phyloP scores from a whole-genome alignment of 23 tunicate genomes.

The Phallusia fumigata region DNA sequence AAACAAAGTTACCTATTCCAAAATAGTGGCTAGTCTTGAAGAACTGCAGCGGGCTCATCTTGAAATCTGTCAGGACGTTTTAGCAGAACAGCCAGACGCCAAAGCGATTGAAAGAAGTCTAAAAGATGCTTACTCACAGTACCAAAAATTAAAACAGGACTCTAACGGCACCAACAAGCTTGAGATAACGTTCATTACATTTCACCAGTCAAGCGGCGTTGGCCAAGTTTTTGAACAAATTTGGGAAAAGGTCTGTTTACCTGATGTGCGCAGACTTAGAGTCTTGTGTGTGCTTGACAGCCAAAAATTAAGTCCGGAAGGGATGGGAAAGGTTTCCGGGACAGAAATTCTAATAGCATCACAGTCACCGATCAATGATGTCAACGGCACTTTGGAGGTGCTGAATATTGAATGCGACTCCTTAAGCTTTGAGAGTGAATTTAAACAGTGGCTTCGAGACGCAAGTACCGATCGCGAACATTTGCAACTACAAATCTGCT shows the following conservation, averaged over 20 bases:
- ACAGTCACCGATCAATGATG: constrained; percentile 3
- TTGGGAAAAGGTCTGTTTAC: constrained; percentile 23
- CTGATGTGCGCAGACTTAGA: constrained; percentile 39
- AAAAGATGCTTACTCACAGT: constrained; percentile 48
- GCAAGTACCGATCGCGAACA: constrained; percentile 72
- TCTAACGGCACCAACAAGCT: constrained; percentile 36
- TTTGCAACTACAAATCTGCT: constrained; percentile 38
- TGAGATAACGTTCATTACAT: constrained; percentile 56
- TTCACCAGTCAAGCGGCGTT: constrained; percentile 11
- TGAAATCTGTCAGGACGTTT: constrained; percentile 9
- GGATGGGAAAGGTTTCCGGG: neutral
- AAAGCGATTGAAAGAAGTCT: constrained; percentile 38
- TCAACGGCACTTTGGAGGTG: constrained; percentile 50
- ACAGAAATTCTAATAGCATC: neutral
- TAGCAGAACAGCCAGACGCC: neutral
- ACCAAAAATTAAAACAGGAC: constrained; percentile 57
- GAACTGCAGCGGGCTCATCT: constrained; percentile 21
- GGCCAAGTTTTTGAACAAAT: constrained; percentile 13
- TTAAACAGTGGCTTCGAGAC: constrained; percentile 71
- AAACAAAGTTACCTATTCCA: constrained; percentile 25
- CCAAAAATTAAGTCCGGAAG: neutral
- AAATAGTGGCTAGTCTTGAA: constrained; percentile 29
- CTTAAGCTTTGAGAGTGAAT: constrained; percentile 32
- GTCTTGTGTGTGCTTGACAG: constrained; percentile 22
- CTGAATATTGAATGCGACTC: constrained; percentile 36